Evolutionary conservation across 2,797 vertebrate species (phyloP).

Genomic region (Scolopax bukidnonensis): DNA sequence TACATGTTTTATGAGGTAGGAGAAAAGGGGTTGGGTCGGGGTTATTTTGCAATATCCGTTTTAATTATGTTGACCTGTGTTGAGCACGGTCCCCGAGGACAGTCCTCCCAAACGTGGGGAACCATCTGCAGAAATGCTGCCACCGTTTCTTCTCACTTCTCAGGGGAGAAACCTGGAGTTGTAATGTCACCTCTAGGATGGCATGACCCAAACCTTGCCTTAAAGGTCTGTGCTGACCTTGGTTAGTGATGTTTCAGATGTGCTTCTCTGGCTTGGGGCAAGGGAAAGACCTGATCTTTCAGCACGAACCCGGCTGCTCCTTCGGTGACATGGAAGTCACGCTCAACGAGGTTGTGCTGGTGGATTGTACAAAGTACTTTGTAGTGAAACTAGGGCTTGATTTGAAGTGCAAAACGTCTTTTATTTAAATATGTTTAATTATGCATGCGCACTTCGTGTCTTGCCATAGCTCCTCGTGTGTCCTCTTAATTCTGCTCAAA

Average conservation of each 20-base stretch:
- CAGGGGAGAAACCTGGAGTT: background rate
- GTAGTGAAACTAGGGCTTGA: background rate
- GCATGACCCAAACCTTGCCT: background rate
- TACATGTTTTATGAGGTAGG: slow-evolving; percentile 98
- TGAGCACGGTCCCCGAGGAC: background rate
- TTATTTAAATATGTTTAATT: background rate
- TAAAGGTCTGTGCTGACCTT: background rate
- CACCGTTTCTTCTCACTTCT: background rate
- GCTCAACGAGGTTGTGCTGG: background rate
- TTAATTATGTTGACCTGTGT: background rate
- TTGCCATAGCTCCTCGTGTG: background rate
- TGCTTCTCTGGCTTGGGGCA: background rate
- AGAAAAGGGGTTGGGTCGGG: background rate
- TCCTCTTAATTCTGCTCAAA: background rate
- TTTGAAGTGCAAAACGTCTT: background rate
- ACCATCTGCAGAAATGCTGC: background rate
- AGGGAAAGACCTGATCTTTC: background rate
- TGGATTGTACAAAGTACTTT: background rate
- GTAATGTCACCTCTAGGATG: background rate
- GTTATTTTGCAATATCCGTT: slow-evolving; percentile 52
- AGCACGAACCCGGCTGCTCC: background rate
- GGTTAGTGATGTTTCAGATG: background rate
- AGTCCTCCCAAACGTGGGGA: background rate
- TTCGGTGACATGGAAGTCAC: background rate
- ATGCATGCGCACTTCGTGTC: background rate